These are phyloP conservation scores for Takifugu rubripes DNA, from an alignment of 2,797 vertebrate genomes.

Conservation along the genomic window DNA sequence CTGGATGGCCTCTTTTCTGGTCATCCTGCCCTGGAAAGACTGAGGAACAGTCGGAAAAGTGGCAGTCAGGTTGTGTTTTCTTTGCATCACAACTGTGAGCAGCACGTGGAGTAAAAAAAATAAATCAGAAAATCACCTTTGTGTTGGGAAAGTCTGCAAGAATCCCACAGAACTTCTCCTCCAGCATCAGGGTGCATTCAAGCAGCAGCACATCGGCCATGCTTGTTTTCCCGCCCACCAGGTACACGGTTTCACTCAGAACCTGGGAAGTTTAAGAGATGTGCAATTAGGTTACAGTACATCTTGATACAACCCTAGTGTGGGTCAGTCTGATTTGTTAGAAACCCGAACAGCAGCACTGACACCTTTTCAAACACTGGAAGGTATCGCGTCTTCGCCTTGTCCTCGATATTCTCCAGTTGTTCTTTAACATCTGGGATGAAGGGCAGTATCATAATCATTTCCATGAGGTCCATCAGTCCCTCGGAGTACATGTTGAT, in stretches of 20 bases:
- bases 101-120: too few relatives aligned
- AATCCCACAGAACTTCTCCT: constrained; percentile 78
- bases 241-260: constrained; percentile 70
- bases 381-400: constrained; percentile 79
- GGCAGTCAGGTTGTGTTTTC: background rate
- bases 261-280: constrained; percentile 61
- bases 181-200: constrained; percentile 80
- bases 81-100: background rate
- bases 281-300: background rate
- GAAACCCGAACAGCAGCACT: too few relatives aligned
- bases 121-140: constrained; percentile 42
- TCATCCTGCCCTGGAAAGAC: constrained; percentile 83
- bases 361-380: constrained; percentile 86
- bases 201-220: constrained; percentile 84
- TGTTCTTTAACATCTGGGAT: constrained; percentile 55
- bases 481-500: constrained; percentile 89
- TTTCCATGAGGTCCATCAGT: constrained; percentile 77
- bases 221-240: constrained; percentile 84
- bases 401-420: constrained; percentile 68
- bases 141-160: constrained; percentile 69
- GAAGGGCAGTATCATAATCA: constrained; percentile 73
- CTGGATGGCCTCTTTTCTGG: constrained; percentile 70
- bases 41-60: constrained; percentile 42
- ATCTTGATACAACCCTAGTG: too few relatives aligned
- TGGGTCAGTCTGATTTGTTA: too few relatives aligned